These are phyloP conservation scores for Aleadryas rufinucha DNA, from an alignment of 2,113 vertebrate genomes.

Conservation along the genomic window DNA sequence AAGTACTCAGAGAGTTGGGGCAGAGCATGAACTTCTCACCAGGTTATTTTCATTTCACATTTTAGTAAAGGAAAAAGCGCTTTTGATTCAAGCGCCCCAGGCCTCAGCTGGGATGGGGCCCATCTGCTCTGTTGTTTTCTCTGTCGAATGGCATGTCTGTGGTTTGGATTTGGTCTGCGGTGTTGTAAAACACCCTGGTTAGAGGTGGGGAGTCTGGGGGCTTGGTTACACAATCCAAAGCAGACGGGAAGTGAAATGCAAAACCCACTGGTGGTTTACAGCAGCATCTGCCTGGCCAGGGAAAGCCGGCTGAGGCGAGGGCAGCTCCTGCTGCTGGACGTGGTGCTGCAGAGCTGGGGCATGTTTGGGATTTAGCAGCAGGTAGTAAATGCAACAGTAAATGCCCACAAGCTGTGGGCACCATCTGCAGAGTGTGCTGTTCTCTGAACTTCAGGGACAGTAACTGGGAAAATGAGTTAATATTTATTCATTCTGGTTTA, in stretches of 20 bases:
- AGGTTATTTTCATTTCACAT: neutral
- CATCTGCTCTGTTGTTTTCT: neutral
- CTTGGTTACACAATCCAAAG: neutral
- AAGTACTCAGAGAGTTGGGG: neutral
- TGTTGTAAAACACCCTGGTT: neutral
- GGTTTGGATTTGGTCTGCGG: neutral
- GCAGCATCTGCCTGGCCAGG: neutral
- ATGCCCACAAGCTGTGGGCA: neutral
- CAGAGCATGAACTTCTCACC: neutral
- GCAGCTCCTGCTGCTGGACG: neutral
- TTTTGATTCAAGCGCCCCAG: neutral
- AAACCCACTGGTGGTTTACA: neutral
- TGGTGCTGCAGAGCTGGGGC: neutral
- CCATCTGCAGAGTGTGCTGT: neutral
- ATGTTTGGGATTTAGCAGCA: neutral
- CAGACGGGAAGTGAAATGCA: neutral
- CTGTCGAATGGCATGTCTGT: neutral
- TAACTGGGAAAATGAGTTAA: neutral
- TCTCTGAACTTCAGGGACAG: neutral
- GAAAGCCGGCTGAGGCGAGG: neutral
- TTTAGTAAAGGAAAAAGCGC: neutral
- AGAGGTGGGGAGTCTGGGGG: constrained; percentile 8
- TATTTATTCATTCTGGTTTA: neutral
- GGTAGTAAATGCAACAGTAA: neutral
- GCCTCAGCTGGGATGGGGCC: neutral